A percentile compares a stretch with the other conserved stretches of the same genome.
Evolutionary conservation across 2,888 invertebrate genomes (phyloP).

Genomic region (Nipponacmea schrenckii): DNA sequence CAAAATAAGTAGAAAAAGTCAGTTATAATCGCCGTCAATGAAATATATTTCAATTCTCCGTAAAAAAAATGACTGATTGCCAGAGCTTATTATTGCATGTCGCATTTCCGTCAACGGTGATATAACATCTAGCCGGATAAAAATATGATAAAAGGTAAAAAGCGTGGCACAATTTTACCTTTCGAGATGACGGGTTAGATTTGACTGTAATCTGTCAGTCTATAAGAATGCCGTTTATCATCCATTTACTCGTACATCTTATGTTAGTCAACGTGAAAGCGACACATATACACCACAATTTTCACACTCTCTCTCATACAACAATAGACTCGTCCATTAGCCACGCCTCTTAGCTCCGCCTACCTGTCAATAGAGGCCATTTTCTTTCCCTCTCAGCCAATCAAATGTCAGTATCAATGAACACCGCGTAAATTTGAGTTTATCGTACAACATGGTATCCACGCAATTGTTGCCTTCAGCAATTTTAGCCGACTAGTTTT

Average conservation of each 20-base stretch:
- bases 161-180: conserved; percentile 9
- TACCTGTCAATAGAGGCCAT: conserved; percentile 26
- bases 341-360: conserved; percentile 39
- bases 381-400: conserved; percentile 12
- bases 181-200: conserved; percentile 3
- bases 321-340: conserved; percentile 31
- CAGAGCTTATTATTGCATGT: conserved; percentile 2
- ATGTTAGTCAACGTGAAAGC: conserved; percentile 4
- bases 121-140: background rate
- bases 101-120: background rate
- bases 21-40: background rate
- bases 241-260: conserved; percentile 8
- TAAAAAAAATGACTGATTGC: conserved; percentile 3
- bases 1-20: background rate
- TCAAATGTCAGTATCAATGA: conserved; percentile 1
- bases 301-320: conserved; percentile 17
- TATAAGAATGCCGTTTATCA: conserved; percentile 8
- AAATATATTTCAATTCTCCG: background rate
- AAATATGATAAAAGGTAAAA: background rate
- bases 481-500: conserved; percentile 1
- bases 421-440: conserved; percentile 33
- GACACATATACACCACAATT: conserved; percentile 4
- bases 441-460: background rate
- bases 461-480: background rate
- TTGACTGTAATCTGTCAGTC: conserved; percentile 5